phyloP scores from a whole-genome alignment of 2,113 vertebrate genomes.

The Bubo bubo region DNA sequence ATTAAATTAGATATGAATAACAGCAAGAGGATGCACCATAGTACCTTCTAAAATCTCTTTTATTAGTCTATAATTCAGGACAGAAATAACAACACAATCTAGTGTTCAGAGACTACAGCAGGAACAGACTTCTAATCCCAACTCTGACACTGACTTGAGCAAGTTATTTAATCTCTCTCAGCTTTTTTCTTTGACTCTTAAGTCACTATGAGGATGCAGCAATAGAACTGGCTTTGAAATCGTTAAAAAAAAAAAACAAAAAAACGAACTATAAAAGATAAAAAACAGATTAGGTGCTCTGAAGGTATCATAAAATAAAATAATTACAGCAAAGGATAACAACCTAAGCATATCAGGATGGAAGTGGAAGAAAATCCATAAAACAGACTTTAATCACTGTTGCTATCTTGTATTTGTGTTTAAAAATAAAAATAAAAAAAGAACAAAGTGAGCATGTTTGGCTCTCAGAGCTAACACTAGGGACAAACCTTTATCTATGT shows the following conservation, averaged over 20 bases:
- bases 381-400: background rate
- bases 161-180: constrained; percentile 5
- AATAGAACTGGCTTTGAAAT: background rate
- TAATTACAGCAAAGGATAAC: background rate
- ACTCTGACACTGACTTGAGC: background rate
- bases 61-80: background rate
- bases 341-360: background rate
- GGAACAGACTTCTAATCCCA: constrained; percentile 16
- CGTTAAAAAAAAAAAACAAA: background rate
- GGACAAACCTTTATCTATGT: background rate
- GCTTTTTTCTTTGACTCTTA: background rate
- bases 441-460: background rate
- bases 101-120: background rate
- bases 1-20: background rate
- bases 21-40: background rate
- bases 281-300: background rate
- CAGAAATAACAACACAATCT: background rate
- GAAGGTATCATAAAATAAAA: background rate
- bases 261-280: background rate
- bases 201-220: background rate
- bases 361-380: background rate
- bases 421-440: background rate
- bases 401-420: background rate
- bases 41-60: background rate
- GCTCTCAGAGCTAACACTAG: background rate